Base-by-base conservation (phyloP, 64 coral and sea anemone species). In the Actinia tenebrosa region DNA sequence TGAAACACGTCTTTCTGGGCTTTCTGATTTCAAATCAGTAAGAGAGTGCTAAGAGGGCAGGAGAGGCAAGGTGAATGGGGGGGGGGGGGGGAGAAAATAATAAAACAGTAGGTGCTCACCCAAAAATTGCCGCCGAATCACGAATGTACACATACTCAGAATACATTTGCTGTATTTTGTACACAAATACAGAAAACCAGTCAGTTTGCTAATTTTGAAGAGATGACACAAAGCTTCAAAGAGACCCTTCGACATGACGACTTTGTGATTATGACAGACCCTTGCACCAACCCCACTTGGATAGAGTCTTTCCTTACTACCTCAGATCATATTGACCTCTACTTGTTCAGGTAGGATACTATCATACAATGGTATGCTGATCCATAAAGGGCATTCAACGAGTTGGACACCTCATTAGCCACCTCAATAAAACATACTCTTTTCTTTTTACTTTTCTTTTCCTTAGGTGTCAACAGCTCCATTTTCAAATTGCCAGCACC, bases 121-220 rank as follows among this genome's bases (percentile, higher is more conserved):
- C 47, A 4, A 50, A 8, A 50, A 50, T 50, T 50, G 47, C 1
- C 47, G 0, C 47, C 47, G 47, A 50, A 50, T 1, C 47, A 50
- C 47, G 47, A 50, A 4, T 50, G 47, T 37, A 37, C 30, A 37
- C 47, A 50, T 50, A 47, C 46, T 47, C 46, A 47, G 46, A n/a
- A n/a, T 47, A 47, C 2, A 50, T 50, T 50, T 8, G 7, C 47
- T 37, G 30, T 37, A 37, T 37, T 37, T 37, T 37, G 30, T 37
- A 37, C 30, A 37, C 30, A 37, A 37, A 37, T 37, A 60, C 45
- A 99, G 96, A 99, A 83, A 99, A 95, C 88, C 88, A 95, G 96
- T 80, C 96, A 99, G 56, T 99, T 89, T 87, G 85, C 91, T 43
- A 94, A 99, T 88, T 99, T 99, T 60, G 93, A 99, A 83, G 96